Conservation (phyloP, 1,140 invertebrate species). For the Euwallacea fornicatus region DNA sequence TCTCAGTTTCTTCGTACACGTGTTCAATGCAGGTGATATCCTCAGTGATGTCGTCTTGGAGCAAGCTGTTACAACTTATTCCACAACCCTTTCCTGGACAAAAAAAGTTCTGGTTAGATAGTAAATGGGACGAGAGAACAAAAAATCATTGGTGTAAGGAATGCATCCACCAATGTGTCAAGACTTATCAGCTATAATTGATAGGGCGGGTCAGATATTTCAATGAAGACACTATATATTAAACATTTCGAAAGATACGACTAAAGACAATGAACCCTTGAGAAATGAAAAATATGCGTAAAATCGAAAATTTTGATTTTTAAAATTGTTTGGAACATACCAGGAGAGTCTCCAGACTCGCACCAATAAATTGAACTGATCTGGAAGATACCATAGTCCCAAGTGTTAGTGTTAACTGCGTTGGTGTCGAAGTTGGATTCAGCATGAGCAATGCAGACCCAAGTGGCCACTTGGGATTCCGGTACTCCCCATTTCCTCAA, state of each 20-base stretch:
- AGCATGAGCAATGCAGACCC: slow-evolving; percentile 39
- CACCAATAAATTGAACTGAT: slow-evolving; percentile 40
- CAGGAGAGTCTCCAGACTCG: slow-evolving; percentile 16
- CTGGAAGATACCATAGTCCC: slow-evolving; percentile 41
- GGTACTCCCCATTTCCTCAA: slow-evolving; percentile 14
- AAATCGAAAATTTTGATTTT: background rate
- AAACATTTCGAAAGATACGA: no score
- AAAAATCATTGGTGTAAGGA: background rate
- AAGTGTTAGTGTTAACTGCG: slow-evolving; percentile 27
- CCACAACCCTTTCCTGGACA: slow-evolving; percentile 36
- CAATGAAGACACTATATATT: background rate
- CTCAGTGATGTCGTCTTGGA: slow-evolving; percentile 31
- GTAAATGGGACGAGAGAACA: background rate
- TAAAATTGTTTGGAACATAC: slow-evolving; percentile 12
- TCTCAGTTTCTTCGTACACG: slow-evolving; percentile 26
- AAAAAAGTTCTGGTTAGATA: background rate
- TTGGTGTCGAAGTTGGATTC: slow-evolving; percentile 39
- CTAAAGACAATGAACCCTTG: no score
- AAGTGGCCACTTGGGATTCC: slow-evolving; percentile 27
- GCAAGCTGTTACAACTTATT: slow-evolving; percentile 34
- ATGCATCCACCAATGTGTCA: no score
- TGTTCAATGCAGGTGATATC: slow-evolving; percentile 31
- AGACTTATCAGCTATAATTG: no score
- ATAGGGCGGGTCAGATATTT: no score
- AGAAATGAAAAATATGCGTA: no score